Percentiles rank a stretch among this genome's conserved stretches.
phyloP scores from a whole-genome alignment of 1,140 invertebrate genomes.

The Uloborus diversus region DNA sequence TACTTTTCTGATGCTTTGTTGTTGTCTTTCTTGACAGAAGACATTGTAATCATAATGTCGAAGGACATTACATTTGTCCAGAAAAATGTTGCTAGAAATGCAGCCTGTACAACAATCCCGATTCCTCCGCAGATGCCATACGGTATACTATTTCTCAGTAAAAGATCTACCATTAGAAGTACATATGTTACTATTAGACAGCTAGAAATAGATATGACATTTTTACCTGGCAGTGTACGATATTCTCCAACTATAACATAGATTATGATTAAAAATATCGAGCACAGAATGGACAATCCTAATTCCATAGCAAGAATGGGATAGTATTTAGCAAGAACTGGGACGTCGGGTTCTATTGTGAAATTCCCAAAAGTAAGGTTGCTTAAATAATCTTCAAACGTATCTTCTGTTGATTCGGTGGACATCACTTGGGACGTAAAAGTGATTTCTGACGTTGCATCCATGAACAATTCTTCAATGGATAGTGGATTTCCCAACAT shows the following conservation, averaged over 20 bases:
- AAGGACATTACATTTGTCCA: constrained; percentile 67
- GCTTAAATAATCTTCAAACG: too few relatives aligned
- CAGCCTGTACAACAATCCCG: constrained; percentile 67
- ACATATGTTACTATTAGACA: constrained; percentile 56
- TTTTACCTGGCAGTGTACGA: constrained; percentile 57
- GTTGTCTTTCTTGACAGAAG: constrained; percentile 25
- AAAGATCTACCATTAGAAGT: constrained; percentile 48
- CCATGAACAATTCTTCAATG: too few relatives aligned
- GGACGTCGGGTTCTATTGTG: too few relatives aligned
- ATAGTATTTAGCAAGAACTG: constrained; percentile 28
- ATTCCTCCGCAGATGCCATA: constrained; percentile 63
- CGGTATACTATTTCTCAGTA: constrained; percentile 19
- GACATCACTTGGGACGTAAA: too few relatives aligned
- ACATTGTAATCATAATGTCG: constrained; percentile 62
- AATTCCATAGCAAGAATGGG: constrained; percentile 28
- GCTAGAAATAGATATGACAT: constrained; percentile 55
- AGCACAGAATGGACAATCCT: constrained; percentile 53
- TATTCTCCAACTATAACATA: constrained; percentile 56
- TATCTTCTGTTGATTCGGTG: too few relatives aligned
- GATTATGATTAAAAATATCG: constrained; percentile 50
- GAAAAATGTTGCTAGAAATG: constrained; percentile 67
- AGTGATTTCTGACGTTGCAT: too few relatives aligned
- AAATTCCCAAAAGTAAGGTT: too few relatives aligned
- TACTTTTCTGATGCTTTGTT: constrained; percentile 28
- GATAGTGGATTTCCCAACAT: too few relatives aligned